phyloP scores from a whole-genome alignment of 2,113 vertebrate genomes.

The Nymphicus hollandicus region DNA sequence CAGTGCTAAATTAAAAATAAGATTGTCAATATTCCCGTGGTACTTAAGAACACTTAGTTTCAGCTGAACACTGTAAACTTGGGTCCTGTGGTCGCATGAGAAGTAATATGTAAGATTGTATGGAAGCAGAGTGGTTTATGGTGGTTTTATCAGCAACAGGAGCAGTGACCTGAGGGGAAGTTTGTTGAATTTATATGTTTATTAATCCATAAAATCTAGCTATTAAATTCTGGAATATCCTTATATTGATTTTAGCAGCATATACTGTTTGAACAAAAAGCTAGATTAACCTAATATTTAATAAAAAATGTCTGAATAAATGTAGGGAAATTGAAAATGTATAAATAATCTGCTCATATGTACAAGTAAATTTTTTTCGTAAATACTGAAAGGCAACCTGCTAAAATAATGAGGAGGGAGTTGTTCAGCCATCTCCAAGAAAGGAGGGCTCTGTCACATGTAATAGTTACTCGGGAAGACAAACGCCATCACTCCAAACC shows the following conservation, averaged over 20 bases:
- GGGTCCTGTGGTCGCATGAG: background rate
- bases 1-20: background rate
- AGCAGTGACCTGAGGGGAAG: background rate
- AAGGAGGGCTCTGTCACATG: background rate
- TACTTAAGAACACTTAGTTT: background rate
- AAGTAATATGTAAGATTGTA: background rate
- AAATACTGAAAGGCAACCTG: background rate
- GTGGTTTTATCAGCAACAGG: background rate
- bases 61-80: background rate
- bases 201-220: background rate
- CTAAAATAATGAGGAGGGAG: background rate
- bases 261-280: background rate
- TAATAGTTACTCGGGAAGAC: background rate
- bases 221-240: background rate
- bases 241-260: background rate
- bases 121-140: background rate
- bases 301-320: background rate
- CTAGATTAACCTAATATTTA: background rate
- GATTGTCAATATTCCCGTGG: background rate
- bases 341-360: background rate
- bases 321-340: background rate
- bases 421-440: background rate
- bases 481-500: background rate
- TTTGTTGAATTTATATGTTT: background rate
- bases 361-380: background rate